A percentile compares a stretch with the other conserved stretches of the same genome.
Evolutionary conservation across 2,888 invertebrate genomes (phyloP).

Genomic region (Dinocampus coccinellae): DNA sequence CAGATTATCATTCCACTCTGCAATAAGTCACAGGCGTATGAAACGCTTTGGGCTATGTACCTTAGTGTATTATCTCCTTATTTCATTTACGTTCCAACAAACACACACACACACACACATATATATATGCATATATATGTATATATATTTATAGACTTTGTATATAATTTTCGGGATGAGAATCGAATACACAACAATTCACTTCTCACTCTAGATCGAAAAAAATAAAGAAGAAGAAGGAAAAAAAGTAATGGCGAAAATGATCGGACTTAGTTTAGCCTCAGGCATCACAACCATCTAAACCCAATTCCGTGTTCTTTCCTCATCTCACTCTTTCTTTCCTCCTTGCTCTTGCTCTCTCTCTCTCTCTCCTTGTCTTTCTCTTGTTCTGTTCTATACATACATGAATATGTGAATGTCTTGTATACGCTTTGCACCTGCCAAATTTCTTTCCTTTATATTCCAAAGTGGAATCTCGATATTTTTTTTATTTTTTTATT

Average conservation of each 20-base stretch:
- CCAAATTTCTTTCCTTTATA: neutral
- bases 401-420: too few relatives aligned
- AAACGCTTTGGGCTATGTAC: slow-evolving; percentile 22
- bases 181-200: neutral
- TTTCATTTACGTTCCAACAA: slow-evolving; percentile 28
- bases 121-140: too few relatives aligned
- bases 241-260: slow-evolving; percentile 27
- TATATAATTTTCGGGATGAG: slow-evolving; percentile 29
- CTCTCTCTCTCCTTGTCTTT: neutral
- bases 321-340: too few relatives aligned
- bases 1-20: slow-evolving; percentile 15
- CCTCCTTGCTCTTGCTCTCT: too few relatives aligned
- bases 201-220: neutral
- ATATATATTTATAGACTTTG: too few relatives aligned
- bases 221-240: neutral
- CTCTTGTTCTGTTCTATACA: too few relatives aligned
- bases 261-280: slow-evolving; percentile 6
- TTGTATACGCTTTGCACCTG: neutral
- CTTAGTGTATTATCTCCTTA: slow-evolving; percentile 31
- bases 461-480: neutral
- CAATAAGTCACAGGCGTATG: slow-evolving; percentile 18
- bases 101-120: too few relatives aligned
- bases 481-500: too few relatives aligned
- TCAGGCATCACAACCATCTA: slow-evolving; percentile 3
- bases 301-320: neutral